Conservation (phyloP, 2,113 vertebrate species). For the Illadopsis cleaveri region DNA sequence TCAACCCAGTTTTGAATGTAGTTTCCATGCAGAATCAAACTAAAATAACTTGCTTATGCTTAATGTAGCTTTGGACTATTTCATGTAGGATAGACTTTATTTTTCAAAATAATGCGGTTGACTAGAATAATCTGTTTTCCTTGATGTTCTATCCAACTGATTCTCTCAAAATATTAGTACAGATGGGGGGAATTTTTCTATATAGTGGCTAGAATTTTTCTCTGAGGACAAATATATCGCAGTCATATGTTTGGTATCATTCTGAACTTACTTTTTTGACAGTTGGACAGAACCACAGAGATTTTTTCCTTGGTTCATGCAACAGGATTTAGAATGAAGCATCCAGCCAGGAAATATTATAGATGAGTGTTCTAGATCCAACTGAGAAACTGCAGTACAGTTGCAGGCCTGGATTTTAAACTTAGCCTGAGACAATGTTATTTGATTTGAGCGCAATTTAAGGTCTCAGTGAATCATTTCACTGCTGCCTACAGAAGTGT, state of each 20-base stretch:
- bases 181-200: neutral
- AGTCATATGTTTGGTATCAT: neutral
- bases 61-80: neutral
- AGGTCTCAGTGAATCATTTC: neutral
- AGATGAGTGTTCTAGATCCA: neutral
- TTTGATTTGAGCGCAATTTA: neutral
- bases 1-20: constrained; percentile 36
- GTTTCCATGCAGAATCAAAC: constrained; percentile 21
- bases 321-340: neutral
- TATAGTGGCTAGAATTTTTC: neutral
- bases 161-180: neutral
- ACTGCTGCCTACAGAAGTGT: neutral
- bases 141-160: neutral
- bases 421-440: neutral
- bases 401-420: neutral
- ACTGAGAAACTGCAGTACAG: neutral
- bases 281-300: neutral
- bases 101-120: neutral
- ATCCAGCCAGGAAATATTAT: neutral
- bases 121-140: neutral
- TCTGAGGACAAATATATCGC: neutral
- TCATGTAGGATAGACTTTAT: neutral
- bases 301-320: neutral
- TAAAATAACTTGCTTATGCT: constrained; percentile 44
- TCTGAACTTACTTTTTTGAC: neutral